Conservation (phyloP, 2,888 invertebrate genomes). For the Asteroscopus sphinx region DNA sequence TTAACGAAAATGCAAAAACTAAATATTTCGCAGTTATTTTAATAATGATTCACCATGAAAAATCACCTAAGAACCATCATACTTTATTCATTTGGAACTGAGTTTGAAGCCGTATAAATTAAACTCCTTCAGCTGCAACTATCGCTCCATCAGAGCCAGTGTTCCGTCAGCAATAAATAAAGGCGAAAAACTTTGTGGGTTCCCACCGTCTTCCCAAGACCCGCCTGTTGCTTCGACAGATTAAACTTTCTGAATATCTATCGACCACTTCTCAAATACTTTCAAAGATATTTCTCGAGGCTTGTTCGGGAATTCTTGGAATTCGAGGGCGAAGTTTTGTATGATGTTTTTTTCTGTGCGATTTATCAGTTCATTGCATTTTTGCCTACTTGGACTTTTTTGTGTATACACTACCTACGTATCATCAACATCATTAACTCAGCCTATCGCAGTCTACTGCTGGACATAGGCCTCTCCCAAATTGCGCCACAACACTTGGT, state of each 20-base stretch:
- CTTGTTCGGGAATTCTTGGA: conserved; percentile 48
- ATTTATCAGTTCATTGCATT: conserved; percentile 1
- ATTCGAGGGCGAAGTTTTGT: conserved; percentile 36
- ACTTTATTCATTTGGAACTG: no score
- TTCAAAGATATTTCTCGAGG: conserved; percentile 50
- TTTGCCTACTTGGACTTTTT: no score
- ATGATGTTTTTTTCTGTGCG: conserved; percentile 7
- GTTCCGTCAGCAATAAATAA: conserved; percentile 47
- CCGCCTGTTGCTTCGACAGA: conserved; percentile 61
- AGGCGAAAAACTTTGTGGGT: conserved; percentile 37
- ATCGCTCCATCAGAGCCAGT: conserved; percentile 13
- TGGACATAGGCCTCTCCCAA: no score
- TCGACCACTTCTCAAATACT: conserved; percentile 59
- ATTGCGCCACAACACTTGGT: no score
- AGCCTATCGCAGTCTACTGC: no score
- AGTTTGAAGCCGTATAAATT: conserved; percentile 17
- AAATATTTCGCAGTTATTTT: no score
- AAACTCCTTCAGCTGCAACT: conserved; percentile 10
- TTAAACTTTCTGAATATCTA: conserved; percentile 62
- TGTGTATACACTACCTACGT: no score
- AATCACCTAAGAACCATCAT: no score
- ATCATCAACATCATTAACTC: no score
- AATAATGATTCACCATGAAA: no score
- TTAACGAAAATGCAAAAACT: no score
- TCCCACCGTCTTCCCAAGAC: conserved; percentile 16